Evolutionary conservation across 2,797 vertebrate genomes (phyloP), one percentile per base, ranked within the genome.

Genomic region (Siniperca obscura): DNA sequence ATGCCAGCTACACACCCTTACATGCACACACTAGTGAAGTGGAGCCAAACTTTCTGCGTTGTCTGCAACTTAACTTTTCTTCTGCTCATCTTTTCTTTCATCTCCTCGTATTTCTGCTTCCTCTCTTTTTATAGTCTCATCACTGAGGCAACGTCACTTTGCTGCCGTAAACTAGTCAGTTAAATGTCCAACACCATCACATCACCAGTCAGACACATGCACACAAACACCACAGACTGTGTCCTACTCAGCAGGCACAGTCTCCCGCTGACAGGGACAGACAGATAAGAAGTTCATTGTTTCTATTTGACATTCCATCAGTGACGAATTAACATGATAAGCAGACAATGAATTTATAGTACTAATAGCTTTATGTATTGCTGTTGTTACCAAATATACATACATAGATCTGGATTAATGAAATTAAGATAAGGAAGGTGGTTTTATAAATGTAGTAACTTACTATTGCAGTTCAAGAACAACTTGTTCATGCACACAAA

Each of bases 141-240:
- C 42, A n/a, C 57, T 19, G 13, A 52, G 44, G 13, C 27, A 66
- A 69, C 25, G 70, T 70, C 87, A 71, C 62, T 64, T 76, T 72
- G 82, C 19, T 66, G 71, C 67, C 2, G 0, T 62, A n/a, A 83
- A 83, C 74, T 36, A 57, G 81, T 84, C 83, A 80, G 53, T 83
- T 57, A 90, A 76, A 66, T 38, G 86, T 88, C 85, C 62, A 50
- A 70, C 21, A 38, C 12, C 55, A 84, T 90, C 65, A 70, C 59
- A 80, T 89, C 83, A 87, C 25, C 55, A 11, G 62, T 65, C 55
- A 71, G 42, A 90, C 55, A 77, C 44, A 56, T 8, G 9, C 74
- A 69, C 14, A 62, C 25, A 38, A 65, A 21, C 44, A 48, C 56
- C 34, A 17, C 70, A 75, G 65, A 66, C 36, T 70, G 61, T 61